Percentiles rank a stretch among this genome's conserved stretches.
These are phyloP conservation scores for Habropoda laboriosa DNA, from an alignment of 1,140 invertebrate species.

Conservation along the genomic window DNA sequence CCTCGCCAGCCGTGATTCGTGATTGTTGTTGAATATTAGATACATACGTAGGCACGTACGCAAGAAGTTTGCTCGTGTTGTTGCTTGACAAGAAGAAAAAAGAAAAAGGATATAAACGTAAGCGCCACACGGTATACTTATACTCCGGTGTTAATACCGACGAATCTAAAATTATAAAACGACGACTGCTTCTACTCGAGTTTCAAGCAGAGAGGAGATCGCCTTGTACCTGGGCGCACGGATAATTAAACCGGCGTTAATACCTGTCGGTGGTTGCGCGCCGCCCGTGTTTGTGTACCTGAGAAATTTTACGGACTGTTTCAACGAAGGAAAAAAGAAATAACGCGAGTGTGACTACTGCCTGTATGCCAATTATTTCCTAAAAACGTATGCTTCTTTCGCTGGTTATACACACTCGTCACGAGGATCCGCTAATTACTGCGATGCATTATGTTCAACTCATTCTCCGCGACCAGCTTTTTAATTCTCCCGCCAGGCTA, in stretches of 20 bases:
- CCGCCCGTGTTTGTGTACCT: neutral
- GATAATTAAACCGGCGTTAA: constrained; percentile 13
- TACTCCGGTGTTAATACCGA: too few relatives aligned
- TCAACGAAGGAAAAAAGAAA: neutral
- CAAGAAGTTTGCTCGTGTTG: neutral
- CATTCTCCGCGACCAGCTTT: neutral
- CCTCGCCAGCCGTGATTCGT: neutral
- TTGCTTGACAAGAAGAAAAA: too few relatives aligned
- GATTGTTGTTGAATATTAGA: constrained; percentile 5
- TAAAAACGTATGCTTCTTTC: neutral
- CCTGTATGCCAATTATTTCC: neutral
- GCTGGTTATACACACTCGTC: neutral
- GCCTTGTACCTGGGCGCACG: neutral
- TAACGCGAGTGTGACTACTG: neutral
- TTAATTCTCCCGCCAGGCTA: neutral
- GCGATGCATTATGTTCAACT: neutral
- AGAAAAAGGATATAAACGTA: neutral
- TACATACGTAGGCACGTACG: too few relatives aligned
- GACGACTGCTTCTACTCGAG: neutral
- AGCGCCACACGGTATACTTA: too few relatives aligned
- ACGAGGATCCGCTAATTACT: constrained; percentile 5
- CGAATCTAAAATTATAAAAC: neutral
- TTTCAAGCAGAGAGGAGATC: neutral
- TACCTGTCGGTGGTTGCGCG: too few relatives aligned
- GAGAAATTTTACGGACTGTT: constrained; percentile 9